phyloP scores from a whole-genome alignment of 2,113 vertebrate species.

The Lamprologus callipterus region DNA sequence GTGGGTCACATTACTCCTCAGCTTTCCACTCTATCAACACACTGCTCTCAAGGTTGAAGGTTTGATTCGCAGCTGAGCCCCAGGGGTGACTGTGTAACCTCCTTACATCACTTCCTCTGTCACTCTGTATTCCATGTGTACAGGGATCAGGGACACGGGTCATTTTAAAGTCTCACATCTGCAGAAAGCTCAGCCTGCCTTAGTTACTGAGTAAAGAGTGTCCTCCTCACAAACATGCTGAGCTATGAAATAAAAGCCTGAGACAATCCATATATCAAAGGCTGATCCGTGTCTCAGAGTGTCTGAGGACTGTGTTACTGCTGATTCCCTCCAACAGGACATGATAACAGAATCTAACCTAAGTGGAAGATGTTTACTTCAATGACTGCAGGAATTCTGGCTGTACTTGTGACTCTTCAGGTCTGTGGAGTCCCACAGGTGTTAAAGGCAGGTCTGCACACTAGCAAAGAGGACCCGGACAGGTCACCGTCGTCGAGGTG shows the following conservation, averaged over 20 bases:
- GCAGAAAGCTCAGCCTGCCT: background rate
- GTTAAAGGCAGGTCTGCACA: background rate
- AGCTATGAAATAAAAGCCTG: background rate
- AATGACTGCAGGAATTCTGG: background rate
- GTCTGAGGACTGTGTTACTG: background rate
- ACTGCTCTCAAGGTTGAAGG: background rate
- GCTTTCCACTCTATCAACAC: background rate
- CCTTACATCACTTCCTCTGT: background rate
- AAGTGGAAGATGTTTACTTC: background rate
- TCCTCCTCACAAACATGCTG: background rate
- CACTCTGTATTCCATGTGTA: background rate
- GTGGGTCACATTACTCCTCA: background rate
- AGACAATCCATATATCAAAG: background rate
- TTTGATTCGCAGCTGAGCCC: background rate
- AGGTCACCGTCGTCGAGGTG: background rate
- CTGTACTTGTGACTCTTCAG: background rate
- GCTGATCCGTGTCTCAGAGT: background rate
- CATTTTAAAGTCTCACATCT: background rate
- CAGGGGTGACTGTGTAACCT: background rate
- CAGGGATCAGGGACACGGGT: background rate
- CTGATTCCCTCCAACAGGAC: background rate
- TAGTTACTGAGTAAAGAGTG: background rate
- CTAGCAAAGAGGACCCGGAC: background rate
- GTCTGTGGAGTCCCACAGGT: background rate
- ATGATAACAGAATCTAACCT: background rate